Conservation (phyloP, 2,113 vertebrate genomes). For the Cathartes aura region DNA sequence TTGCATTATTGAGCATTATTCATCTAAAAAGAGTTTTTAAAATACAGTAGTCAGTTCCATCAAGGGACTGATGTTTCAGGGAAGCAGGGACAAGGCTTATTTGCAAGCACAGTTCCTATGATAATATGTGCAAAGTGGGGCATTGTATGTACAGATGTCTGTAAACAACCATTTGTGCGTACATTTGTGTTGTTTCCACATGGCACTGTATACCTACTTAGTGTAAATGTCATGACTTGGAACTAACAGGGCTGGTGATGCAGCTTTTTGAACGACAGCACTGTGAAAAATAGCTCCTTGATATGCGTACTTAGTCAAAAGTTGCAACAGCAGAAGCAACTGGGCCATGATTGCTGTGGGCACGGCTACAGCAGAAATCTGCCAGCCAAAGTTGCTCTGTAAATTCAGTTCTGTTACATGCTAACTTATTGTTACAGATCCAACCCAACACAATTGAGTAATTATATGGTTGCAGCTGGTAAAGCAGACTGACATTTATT, state of each 20-base stretch:
- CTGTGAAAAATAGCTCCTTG: not conserved
- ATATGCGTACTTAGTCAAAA: not conserved
- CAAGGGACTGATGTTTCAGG: not conserved
- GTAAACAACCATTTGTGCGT: not conserved
- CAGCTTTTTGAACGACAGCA: not conserved
- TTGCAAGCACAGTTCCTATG: not conserved
- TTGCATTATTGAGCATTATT: not conserved
- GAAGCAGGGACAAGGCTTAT: not conserved
- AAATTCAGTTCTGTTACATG: not conserved
- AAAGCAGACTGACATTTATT: conserved; percentile 19
- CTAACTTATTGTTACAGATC: not conserved
- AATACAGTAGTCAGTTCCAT: not conserved
- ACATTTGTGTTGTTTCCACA: not conserved
- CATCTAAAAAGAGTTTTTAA: not conserved
- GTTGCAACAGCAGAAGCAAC: not conserved
- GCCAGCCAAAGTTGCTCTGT: not conserved
- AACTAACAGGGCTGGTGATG: not conserved
- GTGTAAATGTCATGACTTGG: not conserved
- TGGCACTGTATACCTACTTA: not conserved
- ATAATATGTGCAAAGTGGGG: not conserved
- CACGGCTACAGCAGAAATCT: not conserved
- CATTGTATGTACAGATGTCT: not conserved
- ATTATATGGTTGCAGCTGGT: conserved; percentile 33
- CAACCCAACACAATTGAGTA: not conserved
- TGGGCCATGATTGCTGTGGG: not conserved